Base-by-base conservation (phyloP, 2,113 vertebrate species). In the Antechinus flavipes region DNA sequence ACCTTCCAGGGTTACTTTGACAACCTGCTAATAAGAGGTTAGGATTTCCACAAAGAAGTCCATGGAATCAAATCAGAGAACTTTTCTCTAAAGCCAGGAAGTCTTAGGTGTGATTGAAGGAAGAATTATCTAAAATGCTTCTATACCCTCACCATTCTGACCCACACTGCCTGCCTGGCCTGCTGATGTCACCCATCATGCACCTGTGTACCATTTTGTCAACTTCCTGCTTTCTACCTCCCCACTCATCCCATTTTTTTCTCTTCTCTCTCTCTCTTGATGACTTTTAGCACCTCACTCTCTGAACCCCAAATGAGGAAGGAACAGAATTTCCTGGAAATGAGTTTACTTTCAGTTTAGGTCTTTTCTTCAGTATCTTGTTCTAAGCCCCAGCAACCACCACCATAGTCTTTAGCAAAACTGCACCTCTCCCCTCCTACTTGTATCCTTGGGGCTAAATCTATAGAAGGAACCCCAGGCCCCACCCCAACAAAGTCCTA, bases 341-440 rank as follows among this genome's bases (percentile, higher is more conserved):
- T 54, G 0, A 68, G 97, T 98, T 97, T 96, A 58, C 96, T 97
- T 98, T 98, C 98, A 95, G 11, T 97, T 97, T 93, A 30, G 10
- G 91, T 54, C 6, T 55, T 84, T 90, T 58, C 30, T 19, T 84
- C 54, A 47, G 93, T 0, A 42, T n/a, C n/a, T 84, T 84, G 68
- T n/a, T 84, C n/a, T 76, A 7, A n/a, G 61, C 5, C 16, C 35
- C 35, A 76, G 61, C 35, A 58, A 26, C 14, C n/a, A 2, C 93
- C 89, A 49, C 49, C n/a, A 23, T 8, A 6, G 6, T 35, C 91
- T 35, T 90, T 10, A 22, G 9, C 14, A 49, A n/a, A n/a, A 46
- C 68, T 23, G 50, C 56, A 61, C 92, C 89, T 55, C 26, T 89
- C 93, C 30, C 54, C 22, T 76, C 22, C 22, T 49, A 49, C 56